Percentiles rank a stretch among this genome's conserved stretches.
Evolutionary conservation across 2,888 invertebrate species (phyloP).

Genomic region (Pristionchus maxplancki): DNA sequence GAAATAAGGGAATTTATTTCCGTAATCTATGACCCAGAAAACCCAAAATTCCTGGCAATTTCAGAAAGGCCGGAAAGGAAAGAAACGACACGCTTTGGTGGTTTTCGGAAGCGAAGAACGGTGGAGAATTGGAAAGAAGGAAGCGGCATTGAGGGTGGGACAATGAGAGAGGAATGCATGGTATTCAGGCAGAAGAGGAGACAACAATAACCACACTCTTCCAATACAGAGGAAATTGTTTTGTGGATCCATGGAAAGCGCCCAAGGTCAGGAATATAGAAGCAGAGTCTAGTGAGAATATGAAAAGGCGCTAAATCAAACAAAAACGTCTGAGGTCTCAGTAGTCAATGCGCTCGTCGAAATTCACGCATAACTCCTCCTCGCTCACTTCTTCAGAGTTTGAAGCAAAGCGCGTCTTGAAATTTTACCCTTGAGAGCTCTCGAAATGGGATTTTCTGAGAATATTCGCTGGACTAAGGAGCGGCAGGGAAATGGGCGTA

Average conservation of each 20-base stretch:
- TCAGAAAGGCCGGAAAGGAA: neutral
- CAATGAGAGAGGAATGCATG: neutral
- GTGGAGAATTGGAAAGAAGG: neutral
- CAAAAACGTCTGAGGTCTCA: too few species aligned
- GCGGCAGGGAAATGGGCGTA: neutral
- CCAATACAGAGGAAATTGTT: too few species aligned
- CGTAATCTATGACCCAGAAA: neutral
- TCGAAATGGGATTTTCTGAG: constrained; percentile 9
- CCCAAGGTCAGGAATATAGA: too few species aligned
- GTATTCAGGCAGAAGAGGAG: neutral
- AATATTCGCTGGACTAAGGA: neutral
- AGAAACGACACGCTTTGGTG: neutral
- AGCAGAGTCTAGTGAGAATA: too few species aligned
- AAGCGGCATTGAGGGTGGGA: neutral
- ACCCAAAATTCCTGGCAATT: neutral
- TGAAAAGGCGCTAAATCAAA: too few species aligned
- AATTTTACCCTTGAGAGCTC: neutral
- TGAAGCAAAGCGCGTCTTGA: neutral
- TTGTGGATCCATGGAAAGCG: too few species aligned
- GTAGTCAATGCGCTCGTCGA: neutral
- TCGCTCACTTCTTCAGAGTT: neutral
- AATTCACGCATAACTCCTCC: neutral
- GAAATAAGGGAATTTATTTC: neutral
- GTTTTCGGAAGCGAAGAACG: neutral
- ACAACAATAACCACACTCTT: neutral